These are phyloP conservation scores for Hydropsyche betteni DNA, from an alignment of 2,888 invertebrate genomes.

Conservation along the genomic window DNA sequence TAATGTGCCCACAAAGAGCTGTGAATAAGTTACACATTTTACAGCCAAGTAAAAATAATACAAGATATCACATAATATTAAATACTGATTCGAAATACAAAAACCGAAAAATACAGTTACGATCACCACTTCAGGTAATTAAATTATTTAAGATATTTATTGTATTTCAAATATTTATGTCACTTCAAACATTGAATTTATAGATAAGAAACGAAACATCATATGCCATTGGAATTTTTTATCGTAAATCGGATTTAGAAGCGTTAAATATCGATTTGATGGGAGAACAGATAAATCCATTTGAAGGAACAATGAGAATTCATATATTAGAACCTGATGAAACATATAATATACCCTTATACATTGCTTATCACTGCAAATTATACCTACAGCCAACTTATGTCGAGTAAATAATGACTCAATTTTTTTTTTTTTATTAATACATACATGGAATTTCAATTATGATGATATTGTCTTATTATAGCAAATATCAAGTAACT, in stretches of 20 bases:
- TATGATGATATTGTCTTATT: not conserved
- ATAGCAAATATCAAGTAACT: conserved; percentile 75
- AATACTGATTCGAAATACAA: conserved; percentile 70
- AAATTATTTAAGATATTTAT: not conserved
- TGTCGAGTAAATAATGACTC: conserved; percentile 69
- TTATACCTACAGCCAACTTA: conserved; percentile 78
- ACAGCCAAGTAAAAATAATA: conserved; percentile 68
- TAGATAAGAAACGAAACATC: conserved; percentile 81
- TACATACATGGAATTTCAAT: not conserved
- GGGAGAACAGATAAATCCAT: conserved; percentile 77
- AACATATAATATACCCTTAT: conserved; percentile 78
- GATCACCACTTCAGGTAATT: conserved; percentile 79
- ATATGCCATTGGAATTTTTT: conserved; percentile 77
- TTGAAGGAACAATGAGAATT: conserved; percentile 77
- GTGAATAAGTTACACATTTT: conserved; percentile 72
- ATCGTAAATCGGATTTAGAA: conserved; percentile 76
- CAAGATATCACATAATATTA: conserved; percentile 76
- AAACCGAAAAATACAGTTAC: conserved; percentile 70
- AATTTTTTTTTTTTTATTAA: not conserved
- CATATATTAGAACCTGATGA: conserved; percentile 79
- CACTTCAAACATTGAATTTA: conserved; percentile 40
- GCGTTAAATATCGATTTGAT: conserved; percentile 70
- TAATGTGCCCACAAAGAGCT: conserved; percentile 72
- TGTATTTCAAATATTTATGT: not conserved
- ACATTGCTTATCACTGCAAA: conserved; percentile 83